These are phyloP conservation scores for Grallaria varia DNA, from an alignment of 2,113 vertebrate species.

Conservation along the genomic window DNA sequence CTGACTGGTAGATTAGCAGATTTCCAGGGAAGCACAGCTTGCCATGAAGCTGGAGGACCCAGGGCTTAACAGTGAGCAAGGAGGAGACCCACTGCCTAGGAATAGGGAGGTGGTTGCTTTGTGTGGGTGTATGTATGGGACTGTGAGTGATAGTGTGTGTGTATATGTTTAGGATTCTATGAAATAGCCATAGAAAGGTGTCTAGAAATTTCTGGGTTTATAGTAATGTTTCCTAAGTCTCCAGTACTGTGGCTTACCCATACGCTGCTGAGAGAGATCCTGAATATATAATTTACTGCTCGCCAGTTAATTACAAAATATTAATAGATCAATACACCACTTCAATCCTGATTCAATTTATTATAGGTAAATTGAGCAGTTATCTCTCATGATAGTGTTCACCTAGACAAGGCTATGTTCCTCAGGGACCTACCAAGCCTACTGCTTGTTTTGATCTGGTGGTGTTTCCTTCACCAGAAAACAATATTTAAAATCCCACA, in stretches of 20 bases:
- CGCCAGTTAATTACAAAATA: not conserved
- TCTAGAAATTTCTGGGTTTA: not conserved
- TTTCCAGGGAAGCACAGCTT: rapidly evolving
- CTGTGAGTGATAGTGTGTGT: not conserved
- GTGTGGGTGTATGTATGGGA: not conserved
- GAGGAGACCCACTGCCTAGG: rapidly evolving
- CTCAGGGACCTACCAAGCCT: not conserved
- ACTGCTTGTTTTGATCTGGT: not conserved
- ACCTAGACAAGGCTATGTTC: not conserved
- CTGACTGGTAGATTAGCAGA: not conserved
- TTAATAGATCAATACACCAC: not conserved
- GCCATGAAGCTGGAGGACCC: not conserved
- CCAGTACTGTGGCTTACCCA: not conserved
- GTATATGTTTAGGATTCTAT: not conserved
- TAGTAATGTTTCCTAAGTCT: not conserved
- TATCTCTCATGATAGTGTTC: not conserved
- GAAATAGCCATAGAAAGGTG: not conserved
- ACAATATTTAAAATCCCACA: not conserved
- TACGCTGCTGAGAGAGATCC: not conserved
- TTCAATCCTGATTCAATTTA: not conserved
- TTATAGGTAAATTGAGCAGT: not conserved
- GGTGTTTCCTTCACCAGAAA: not conserved
- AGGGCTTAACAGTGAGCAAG: not conserved
- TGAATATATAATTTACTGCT: not conserved
- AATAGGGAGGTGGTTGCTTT: not conserved